Conservation (phyloP, 2,888 invertebrate species). For the Elegia similella region DNA sequence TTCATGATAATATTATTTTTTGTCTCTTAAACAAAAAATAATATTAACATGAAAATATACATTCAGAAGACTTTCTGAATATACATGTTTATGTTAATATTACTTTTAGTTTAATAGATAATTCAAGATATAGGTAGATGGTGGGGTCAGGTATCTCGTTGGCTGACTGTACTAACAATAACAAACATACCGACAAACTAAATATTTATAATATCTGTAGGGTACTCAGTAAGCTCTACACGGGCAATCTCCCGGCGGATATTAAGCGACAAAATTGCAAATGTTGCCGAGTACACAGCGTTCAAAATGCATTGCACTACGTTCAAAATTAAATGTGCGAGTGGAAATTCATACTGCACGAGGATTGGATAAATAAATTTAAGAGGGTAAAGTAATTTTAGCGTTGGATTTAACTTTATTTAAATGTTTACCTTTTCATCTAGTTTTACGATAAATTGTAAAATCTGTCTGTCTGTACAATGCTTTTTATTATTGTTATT, state of each 20-base stretch:
- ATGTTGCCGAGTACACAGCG: constrained; percentile 6
- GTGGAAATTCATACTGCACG: constrained; percentile 4
- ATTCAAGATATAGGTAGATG: too few species aligned
- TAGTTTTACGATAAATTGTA: background rate
- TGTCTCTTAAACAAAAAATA: too few species aligned
- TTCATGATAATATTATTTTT: too few species aligned
- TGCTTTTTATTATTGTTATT: too few species aligned
- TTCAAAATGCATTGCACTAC: constrained; percentile 12
- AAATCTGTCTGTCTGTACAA: background rate
- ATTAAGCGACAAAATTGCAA: constrained; percentile 24
- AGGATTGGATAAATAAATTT: background rate
- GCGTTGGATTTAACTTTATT: background rate
- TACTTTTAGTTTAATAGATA: too few species aligned
- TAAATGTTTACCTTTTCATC: background rate
- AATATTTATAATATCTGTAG: constrained; percentile 10
- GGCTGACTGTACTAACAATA: background rate
- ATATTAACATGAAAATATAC: too few species aligned
- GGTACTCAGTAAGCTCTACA: constrained; percentile 2
- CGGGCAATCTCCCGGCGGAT: constrained; percentile 23
- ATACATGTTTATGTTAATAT: too few species aligned
- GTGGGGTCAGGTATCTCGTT: too few species aligned
- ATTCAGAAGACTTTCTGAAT: too few species aligned
- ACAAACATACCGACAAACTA: constrained; percentile 10
- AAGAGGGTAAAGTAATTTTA: background rate
- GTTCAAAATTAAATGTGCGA: constrained; percentile 9